These are phyloP conservation scores for Pao palembangensis DNA, from an alignment of 2,113 vertebrate genomes.

Conservation along the genomic window DNA sequence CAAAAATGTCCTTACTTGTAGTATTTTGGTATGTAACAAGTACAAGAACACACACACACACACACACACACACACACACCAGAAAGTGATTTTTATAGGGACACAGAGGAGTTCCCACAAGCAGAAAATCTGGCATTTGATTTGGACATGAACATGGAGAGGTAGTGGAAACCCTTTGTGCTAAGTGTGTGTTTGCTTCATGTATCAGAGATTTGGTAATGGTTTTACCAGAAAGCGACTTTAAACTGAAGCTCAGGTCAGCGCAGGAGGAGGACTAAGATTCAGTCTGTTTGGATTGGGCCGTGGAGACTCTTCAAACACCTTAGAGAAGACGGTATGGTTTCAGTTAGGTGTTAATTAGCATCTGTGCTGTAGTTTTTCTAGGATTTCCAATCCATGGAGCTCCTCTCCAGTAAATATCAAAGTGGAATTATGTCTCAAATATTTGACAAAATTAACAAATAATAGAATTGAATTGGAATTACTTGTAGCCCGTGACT, in stretches of 20 bases:
- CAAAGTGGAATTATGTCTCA: not conserved
- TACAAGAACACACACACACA: too few species aligned
- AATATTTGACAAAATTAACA: not conserved
- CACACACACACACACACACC: too few species aligned
- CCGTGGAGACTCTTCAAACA: not conserved
- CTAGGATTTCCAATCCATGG: not conserved
- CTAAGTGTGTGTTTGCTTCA: conserved; percentile 17
- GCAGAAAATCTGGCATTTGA: conserved; percentile 4
- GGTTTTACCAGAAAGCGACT: conserved; percentile 24
- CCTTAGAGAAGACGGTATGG: not conserved
- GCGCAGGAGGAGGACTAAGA: not conserved
- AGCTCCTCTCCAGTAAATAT: not conserved
- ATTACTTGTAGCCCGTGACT: not conserved
- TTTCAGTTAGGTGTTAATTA: not conserved
- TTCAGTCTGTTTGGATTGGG: not conserved
- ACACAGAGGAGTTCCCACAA: conserved; percentile 10
- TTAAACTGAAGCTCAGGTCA: conserved; percentile 9
- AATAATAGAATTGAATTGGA: not conserved
- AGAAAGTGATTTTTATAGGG: conserved; percentile 20
- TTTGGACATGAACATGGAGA: conserved; percentile 6
- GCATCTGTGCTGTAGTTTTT: not conserved
- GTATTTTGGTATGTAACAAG: too few species aligned
- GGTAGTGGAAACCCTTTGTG: conserved; percentile 31
- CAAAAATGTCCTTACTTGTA: too few species aligned
- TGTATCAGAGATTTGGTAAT: conserved; percentile 1